These are phyloP conservation scores for Scaptomyza montana DNA, from an alignment of 1,140 invertebrate species.

Conservation along the genomic window DNA sequence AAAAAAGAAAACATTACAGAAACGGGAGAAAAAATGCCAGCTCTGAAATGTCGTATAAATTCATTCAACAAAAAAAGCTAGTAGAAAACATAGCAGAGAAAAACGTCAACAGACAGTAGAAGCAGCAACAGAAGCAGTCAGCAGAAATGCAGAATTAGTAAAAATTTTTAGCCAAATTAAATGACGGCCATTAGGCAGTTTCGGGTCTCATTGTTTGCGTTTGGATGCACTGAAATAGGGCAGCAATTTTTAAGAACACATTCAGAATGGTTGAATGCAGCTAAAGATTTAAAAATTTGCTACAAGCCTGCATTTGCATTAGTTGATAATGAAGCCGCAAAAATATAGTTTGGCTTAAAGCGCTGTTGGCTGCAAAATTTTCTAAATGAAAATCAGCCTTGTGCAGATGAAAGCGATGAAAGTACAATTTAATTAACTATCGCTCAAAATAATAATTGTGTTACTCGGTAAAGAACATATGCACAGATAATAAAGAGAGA, in stretches of 20 bases:
- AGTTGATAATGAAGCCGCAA: no score
- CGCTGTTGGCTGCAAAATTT: not conserved
- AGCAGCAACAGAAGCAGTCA: not conserved
- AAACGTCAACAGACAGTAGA: slow-evolving; percentile 19
- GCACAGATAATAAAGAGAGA: not conserved
- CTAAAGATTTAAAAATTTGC: not conserved
- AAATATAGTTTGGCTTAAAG: no score
- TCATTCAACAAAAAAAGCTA: slow-evolving; percentile 26
- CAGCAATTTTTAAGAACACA: slow-evolving; percentile 28
- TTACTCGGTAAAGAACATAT: not conserved
- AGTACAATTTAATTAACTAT: slow-evolving; percentile 45
- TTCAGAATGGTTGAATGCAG: not conserved
- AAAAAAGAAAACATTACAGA: slow-evolving; percentile 1
- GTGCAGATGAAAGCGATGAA: slow-evolving; percentile 25
- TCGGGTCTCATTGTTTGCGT: slow-evolving; percentile 39
- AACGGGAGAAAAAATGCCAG: slow-evolving; percentile 16
- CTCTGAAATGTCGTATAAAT: slow-evolving; percentile 43
- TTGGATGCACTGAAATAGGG: slow-evolving; percentile 42
- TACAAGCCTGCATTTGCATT: not conserved
- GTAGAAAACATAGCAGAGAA: slow-evolving; percentile 11
- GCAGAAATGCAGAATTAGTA: slow-evolving; percentile 41
- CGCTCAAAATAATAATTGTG: slow-evolving; percentile 40
- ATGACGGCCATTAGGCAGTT: slow-evolving; percentile 47
- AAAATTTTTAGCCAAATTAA: slow-evolving; percentile 62
- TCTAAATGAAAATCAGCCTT: not conserved